These are phyloP conservation scores for Matsumurasca onukii DNA, from an alignment of 1,140 invertebrate genomes.

Conservation along the genomic window DNA sequence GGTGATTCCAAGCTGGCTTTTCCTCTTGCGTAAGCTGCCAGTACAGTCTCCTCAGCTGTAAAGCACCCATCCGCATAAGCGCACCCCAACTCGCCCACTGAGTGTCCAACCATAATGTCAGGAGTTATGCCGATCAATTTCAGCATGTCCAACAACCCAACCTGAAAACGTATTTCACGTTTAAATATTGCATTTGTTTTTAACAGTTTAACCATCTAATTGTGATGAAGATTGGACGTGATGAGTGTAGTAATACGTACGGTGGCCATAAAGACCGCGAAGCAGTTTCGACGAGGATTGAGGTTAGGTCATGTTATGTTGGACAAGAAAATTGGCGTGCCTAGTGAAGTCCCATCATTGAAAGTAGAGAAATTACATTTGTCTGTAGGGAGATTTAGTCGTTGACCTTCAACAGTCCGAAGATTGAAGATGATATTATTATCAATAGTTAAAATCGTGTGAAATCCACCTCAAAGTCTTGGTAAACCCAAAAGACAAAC, in stretches of 20 bases:
- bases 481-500: background rate
- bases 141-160: background rate
- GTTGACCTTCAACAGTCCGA: too few relatives aligned
- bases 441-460: too few relatives aligned
- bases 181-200: background rate
- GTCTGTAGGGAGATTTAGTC: too few relatives aligned
- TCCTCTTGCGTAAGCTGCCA: background rate
- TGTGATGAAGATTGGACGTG: background rate
- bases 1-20: background rate
- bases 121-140: background rate
- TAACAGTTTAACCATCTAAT: background rate
- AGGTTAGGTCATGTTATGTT: background rate
- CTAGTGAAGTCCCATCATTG: too few relatives aligned
- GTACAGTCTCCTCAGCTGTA: slow-evolving; percentile 1
- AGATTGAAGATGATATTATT: too few relatives aligned
- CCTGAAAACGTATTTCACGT: background rate
- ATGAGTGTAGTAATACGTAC: background rate
- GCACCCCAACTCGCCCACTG: slow-evolving; percentile 6
- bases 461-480: too few relatives aligned
- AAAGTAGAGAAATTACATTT: too few relatives aligned
- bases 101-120: background rate
- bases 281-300: background rate
- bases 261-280: background rate
- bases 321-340: background rate
- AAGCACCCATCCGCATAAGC: background rate